Evolutionary conservation across 2,113 vertebrate genomes (phyloP), one percentile per base, ranked within the genome.

Genomic region (Clarias macrocephalus): DNA sequence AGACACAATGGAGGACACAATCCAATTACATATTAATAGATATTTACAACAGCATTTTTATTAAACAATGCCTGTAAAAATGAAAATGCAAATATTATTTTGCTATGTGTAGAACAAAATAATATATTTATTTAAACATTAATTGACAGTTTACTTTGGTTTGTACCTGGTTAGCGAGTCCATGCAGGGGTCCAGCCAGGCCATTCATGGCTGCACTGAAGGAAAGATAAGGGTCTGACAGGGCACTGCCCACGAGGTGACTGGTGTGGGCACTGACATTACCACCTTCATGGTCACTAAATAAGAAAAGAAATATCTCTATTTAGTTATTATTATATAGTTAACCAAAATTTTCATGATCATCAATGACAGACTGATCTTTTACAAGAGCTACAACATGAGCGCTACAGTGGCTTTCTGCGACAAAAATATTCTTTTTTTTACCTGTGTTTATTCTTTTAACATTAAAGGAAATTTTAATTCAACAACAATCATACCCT

Each of bases 231-330:
- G 98, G 97, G 91, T 99, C 97, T 0, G 98, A 99, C 28, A 99
- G 93, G 72, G 98, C 97, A 23, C 97, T 99, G 75, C 97, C 98
- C 37, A 99, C 98, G 83, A 98, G 91, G 91, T 99, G 98, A 91
- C 97, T 97, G 89, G 97, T 98, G 93, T 98, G 98, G 79, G 98
- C 98, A n/a, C 97, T 99, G 75, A 99, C 97, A 0, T 99, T 98
- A 19, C 98, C 98, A 63, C 97, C 98, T 91, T 99, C 98, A 8
- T 99, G 97, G 92, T 99, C 98, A 93, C 98, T 99, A 92, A 21
- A 30, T 89, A 15, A 87, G 70, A 56, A 33, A 81, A 89, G 3
- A 79, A 70, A 87, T 0, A 82, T 18, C 59, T 3, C 68, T 52
- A 62, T 33, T 11, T 10, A 21, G 25, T 60, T 33, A 37, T 60